These are phyloP conservation scores for Kryphioiulus occultus DNA, from an alignment of 2,888 invertebrate genomes.

Conservation along the genomic window DNA sequence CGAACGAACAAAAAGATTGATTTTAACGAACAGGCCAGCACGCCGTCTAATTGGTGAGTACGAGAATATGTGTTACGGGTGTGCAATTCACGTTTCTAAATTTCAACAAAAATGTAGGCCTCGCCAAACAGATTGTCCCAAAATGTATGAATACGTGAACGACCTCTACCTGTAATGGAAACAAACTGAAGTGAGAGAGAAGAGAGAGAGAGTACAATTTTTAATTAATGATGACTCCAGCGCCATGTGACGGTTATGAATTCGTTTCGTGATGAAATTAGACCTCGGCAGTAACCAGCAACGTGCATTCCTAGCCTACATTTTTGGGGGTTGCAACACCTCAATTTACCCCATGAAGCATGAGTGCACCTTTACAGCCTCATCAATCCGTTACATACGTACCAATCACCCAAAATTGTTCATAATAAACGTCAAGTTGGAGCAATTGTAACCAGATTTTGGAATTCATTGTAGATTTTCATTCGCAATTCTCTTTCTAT, in stretches of 20 bases:
- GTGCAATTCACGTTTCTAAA: conserved; percentile 30
- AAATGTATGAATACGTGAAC: neutral
- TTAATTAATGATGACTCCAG: conserved; percentile 25
- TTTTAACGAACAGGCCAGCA: conserved; percentile 28
- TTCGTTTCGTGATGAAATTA: conserved; percentile 30
- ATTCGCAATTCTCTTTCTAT: neutral
- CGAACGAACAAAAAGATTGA: conserved; percentile 23
- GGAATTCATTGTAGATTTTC: neutral
- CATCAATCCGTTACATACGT: conserved; percentile 3
- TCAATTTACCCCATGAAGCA: conserved; percentile 1
- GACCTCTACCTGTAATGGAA: conserved; percentile 19
- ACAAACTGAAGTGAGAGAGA: neutral
- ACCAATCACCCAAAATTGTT: neutral
- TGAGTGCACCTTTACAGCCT: neutral
- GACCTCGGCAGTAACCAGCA: conserved; percentile 9
- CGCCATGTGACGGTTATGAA: conserved; percentile 11
- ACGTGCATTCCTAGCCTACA: neutral
- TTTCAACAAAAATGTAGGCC: conserved; percentile 35
- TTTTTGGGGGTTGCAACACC: neutral
- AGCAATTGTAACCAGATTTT: neutral
- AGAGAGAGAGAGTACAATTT: conserved; percentile 19
- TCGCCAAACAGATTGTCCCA: conserved; percentile 22
- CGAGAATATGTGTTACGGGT: conserved; percentile 22
- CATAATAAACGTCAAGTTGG: neutral
- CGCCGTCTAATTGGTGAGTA: conserved; percentile 24